Percentiles rank a stretch among this genome's conserved stretches.
These are phyloP conservation scores for Anorthoa munda DNA, from an alignment of 2,888 invertebrate genomes.

Conservation along the genomic window DNA sequence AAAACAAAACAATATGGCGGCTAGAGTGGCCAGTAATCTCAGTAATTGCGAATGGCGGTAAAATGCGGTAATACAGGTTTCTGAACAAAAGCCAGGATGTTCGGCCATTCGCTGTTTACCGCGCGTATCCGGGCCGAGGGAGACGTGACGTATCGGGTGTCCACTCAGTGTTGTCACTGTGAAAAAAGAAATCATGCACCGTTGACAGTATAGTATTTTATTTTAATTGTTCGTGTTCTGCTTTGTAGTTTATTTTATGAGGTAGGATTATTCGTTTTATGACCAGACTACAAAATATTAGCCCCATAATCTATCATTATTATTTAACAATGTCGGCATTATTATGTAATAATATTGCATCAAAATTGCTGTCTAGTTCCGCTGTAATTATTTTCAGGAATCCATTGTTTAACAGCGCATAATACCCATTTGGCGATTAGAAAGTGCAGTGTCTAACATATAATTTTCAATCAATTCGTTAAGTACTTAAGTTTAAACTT, in stretches of 20 bases:
- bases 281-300: no score
- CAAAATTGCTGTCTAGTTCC: constrained; percentile 14
- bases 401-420: constrained; percentile 26
- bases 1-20: constrained; percentile 38
- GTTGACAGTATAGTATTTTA: constrained; percentile 49
- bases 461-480: constrained; percentile 36
- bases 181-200: constrained; percentile 60
- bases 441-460: constrained; percentile 34
- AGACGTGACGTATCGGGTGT: constrained; percentile 67
- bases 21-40: constrained; percentile 47
- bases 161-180: constrained; percentile 59
- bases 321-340: not conserved
- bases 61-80: constrained; percentile 68
- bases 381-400: constrained; percentile 24
- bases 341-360: constrained; percentile 17
- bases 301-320: not conserved
- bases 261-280: not conserved
- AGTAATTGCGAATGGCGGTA: constrained; percentile 62
- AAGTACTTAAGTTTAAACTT: constrained; percentile 10
- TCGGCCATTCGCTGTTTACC: constrained; percentile 70
- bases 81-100: constrained; percentile 74
- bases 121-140: constrained; percentile 74
- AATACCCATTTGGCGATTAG: constrained; percentile 21
- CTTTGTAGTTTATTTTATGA: constrained; percentile 20
- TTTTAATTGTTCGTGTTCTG: constrained; percentile 32